These are phyloP conservation scores for Galeopterus variegatus DNA, from an alignment of 2,113 vertebrate species.

Conservation along the genomic window DNA sequence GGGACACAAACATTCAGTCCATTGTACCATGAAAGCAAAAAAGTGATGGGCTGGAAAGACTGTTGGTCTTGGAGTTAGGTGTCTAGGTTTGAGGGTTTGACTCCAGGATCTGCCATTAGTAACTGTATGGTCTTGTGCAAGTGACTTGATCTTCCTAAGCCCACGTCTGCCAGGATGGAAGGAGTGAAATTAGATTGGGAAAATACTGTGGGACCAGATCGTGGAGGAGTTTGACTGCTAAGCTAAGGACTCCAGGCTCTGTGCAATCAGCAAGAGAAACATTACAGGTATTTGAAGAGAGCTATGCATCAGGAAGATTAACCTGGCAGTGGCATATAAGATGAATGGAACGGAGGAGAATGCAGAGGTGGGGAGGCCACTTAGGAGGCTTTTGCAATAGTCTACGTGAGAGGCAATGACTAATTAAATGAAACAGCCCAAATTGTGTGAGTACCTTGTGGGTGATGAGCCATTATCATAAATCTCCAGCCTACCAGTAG, in stretches of 20 bases:
- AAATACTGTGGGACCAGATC: neutral
- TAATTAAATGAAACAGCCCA: conserved; percentile 76
- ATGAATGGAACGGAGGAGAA: neutral
- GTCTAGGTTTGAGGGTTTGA: neutral
- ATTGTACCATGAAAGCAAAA: neutral
- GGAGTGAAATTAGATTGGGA: neutral
- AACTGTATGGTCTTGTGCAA: neutral
- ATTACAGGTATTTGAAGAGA: neutral
- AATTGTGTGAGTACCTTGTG: conserved; percentile 64
- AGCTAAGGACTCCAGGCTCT: conserved; percentile 18
- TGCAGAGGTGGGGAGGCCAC: conserved; percentile 1
- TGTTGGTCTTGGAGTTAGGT: neutral
- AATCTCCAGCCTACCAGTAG: conserved; percentile 60
- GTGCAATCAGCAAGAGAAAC: neutral
- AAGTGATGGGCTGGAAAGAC: neutral
- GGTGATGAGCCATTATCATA: conserved; percentile 71
- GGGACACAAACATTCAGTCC: neutral
- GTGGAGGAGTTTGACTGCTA: neutral
- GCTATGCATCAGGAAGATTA: conserved; percentile 39
- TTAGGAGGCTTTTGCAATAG: neutral
- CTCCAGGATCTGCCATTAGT: neutral
- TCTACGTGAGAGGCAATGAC: neutral
- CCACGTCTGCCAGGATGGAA: neutral
- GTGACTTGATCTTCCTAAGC: neutral
- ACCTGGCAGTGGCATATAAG: neutral